phyloP scores from a whole-genome alignment of 1,140 invertebrate species.

The Heliothis subflexa region DNA sequence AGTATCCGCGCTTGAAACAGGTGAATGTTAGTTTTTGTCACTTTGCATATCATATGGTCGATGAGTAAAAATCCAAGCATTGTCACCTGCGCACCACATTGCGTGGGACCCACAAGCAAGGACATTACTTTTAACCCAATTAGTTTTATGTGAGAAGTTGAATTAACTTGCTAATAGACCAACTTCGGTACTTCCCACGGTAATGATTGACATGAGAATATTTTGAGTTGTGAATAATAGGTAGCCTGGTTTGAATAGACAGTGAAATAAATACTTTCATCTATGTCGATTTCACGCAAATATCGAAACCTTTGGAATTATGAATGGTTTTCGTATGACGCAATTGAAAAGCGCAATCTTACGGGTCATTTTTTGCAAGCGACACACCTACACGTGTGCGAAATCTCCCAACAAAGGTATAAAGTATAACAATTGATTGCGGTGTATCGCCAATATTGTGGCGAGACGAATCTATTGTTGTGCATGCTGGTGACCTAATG shows the following conservation, averaged over 20 bases:
- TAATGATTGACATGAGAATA: conserved; percentile 61
- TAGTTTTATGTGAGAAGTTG: conserved; percentile 45
- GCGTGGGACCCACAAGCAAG: conserved; percentile 35
- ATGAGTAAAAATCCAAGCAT: conserved; percentile 53
- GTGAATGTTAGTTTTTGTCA: conserved; percentile 55
- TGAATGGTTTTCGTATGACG: conserved; percentile 49
- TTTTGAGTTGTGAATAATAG: conserved; percentile 31
- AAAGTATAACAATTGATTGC: conserved; percentile 43
- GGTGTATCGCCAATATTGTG: conserved; percentile 50
- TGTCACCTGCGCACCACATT: conserved; percentile 57
- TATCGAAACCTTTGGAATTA: conserved; percentile 10
- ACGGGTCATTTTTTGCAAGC: conserved; percentile 55
- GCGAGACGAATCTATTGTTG: conserved; percentile 52
- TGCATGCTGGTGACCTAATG: conserved; percentile 60
- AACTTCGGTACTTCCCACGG: conserved; percentile 55
- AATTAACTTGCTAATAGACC: conserved; percentile 41
- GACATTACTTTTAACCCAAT: conserved; percentile 44
- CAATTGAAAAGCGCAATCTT: conserved; percentile 59
- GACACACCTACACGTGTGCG: conserved; percentile 77
- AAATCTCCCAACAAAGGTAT: conserved; percentile 52
- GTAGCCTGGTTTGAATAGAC: conserved; percentile 35
- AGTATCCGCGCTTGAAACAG: conserved; percentile 57
- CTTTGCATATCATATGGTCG: conserved; percentile 57
- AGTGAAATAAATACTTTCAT: conserved; percentile 50
- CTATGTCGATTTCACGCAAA: conserved; percentile 39